Evolutionary conservation across 2,113 vertebrate genomes (phyloP), one percentile per base, ranked within the genome.

Genomic region (Hymenochirus boettgeri): DNA sequence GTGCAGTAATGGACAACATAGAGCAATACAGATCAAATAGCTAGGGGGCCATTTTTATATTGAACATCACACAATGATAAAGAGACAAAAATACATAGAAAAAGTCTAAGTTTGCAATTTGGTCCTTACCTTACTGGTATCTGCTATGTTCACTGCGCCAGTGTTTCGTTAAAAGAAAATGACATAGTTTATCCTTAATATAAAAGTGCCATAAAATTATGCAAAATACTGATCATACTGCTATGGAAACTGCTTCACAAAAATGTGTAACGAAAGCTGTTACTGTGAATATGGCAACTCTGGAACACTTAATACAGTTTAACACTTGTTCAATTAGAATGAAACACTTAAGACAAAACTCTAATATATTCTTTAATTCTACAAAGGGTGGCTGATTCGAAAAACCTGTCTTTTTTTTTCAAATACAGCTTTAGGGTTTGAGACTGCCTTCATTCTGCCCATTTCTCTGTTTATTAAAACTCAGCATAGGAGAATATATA

Each of bases 251-350:
- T 71, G 69, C 76, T 80, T 75, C 80, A 78, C 83, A 86, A 83
- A 88, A 86, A 88, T 80, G 85, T 87, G 84, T 87, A 87, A 87
- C 73, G 77, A 88, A 89, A 89, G 83, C 84, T 81, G 85, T 85
- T 84, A 76, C 76, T 79, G 29, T 62, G 77, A 78, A 84, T 77
- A 75, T 75, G 72, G 75, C 76, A 86, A 82, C 84, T 85, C 86
- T 85, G 83, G 80, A 83, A 74, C 79, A 80, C 73, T 75, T 26
- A 58, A 74, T 79, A 74, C 71, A 59, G 78, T 77, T 76, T 80
- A 79, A 77, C 82, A 79, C 79, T 86, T 86, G 83, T 81, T 80
- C 86, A 78, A 73, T 82, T 83, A 79, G 59, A 79, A 74, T 72
- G 59, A 77, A 74, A 77, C 75, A 74, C 80, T 77, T 76, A 56